Evolutionary conservation across 2,113 vertebrate species (phyloP).

Genomic region (Actenoides lindsayi): DNA sequence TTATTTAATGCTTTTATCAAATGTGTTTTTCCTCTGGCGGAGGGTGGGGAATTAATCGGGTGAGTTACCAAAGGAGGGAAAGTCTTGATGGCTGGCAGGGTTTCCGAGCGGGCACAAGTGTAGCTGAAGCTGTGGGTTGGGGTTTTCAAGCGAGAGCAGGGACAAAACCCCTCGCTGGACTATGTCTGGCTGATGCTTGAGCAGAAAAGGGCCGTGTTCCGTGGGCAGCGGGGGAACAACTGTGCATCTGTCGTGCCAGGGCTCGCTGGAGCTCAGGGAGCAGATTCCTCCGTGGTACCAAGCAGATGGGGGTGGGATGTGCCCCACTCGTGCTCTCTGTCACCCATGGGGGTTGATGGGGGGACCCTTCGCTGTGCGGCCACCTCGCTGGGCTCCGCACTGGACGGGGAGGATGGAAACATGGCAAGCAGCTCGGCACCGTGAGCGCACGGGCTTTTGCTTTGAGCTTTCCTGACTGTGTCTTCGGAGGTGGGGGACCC

Average conservation of each 20-base stretch:
- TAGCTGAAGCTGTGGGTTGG: not conserved
- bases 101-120: rapidly evolving
- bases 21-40: not conserved
- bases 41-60: rapidly evolving
- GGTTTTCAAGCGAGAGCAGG: not conserved
- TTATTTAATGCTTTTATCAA: not conserved
- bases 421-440: not conserved
- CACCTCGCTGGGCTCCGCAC: not conserved
- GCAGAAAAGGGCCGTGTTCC: not conserved
- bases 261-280: not conserved
- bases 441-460: not conserved
- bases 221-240: not conserved
- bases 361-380: not conserved
- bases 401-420: not conserved
- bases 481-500: rapidly evolving
- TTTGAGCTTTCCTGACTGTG: not conserved
- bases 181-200: rapidly evolving
- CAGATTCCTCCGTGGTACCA: rapidly evolving
- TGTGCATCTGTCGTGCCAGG: rapidly evolving
- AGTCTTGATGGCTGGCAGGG: rapidly evolving
- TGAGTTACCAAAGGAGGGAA: not conserved
- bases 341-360: rapidly evolving
- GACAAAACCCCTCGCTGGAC: rapidly evolving
- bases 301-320: not conserved
- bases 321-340: rapidly evolving